phyloP scores from a whole-genome alignment of 1,140 invertebrate species.

The Drosophila biarmipes region DNA sequence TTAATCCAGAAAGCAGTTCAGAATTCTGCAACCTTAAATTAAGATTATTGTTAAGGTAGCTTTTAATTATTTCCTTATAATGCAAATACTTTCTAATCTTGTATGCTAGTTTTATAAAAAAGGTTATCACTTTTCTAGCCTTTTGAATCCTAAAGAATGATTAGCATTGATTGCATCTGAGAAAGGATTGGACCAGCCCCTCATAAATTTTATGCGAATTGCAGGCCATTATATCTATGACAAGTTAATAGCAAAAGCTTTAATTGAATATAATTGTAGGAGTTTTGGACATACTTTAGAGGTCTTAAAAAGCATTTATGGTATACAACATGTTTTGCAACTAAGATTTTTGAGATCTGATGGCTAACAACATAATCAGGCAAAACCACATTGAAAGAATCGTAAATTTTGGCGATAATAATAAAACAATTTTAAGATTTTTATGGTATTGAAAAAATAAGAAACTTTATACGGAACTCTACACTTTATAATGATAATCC shows the following conservation, averaged over 20 bases:
- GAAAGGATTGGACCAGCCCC: background rate
- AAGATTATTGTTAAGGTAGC: no score
- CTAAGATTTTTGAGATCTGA: background rate
- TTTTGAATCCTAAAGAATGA: background rate
- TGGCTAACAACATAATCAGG: background rate
- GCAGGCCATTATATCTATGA: background rate
- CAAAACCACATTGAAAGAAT: background rate
- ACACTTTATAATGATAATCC: background rate
- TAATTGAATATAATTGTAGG: background rate
- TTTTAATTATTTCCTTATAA: no score
- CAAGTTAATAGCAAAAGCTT: no score
- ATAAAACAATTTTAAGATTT: background rate
- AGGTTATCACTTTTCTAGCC: background rate
- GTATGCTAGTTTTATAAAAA: background rate
- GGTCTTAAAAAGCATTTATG: background rate
- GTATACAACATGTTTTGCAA: background rate
- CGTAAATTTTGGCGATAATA: background rate
- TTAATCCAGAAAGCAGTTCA: no score
- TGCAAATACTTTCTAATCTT: no score
- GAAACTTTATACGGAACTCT: background rate
- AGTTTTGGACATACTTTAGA: background rate
- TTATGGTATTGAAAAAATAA: background rate
- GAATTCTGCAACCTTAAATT: no score
- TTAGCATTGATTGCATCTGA: background rate
- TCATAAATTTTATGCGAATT: conserved; percentile 20